A percentile compares a stretch with the other conserved stretches of the same genome.
phyloP scores from a whole-genome alignment of 2,888 invertebrate genomes.

The Drosophila quinaria region DNA sequence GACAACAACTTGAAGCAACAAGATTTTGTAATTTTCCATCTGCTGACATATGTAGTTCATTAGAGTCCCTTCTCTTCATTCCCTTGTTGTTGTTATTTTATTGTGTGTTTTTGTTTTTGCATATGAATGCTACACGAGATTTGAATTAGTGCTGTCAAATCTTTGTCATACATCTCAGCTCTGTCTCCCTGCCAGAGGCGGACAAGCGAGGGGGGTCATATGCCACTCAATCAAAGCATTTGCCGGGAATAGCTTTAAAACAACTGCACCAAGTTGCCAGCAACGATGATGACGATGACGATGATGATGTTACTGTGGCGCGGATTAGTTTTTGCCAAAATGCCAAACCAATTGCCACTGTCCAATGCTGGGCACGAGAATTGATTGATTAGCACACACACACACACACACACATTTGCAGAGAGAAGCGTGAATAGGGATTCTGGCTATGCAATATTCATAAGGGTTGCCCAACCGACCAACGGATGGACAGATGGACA shows the following conservation, averaged over 20 bases:
- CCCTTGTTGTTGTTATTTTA: slow-evolving; percentile 35
- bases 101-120: slow-evolving; percentile 40
- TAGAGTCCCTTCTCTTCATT: slow-evolving; percentile 43
- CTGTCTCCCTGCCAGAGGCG: slow-evolving; percentile 4
- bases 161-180: slow-evolving; percentile 70
- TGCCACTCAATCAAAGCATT: slow-evolving; percentile 71
- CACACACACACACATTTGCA: slow-evolving; percentile 1
- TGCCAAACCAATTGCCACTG: slow-evolving; percentile 54
- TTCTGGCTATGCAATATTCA: slow-evolving; percentile 71
- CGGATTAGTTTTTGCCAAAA: slow-evolving; percentile 52
- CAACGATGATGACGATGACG: neutral
- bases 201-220: slow-evolving; percentile 18
- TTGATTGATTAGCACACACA: slow-evolving; percentile 71
- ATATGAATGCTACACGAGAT: slow-evolving; percentile 72
- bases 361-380: slow-evolving; percentile 41
- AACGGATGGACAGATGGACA: neutral
- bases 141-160: slow-evolving; percentile 81
- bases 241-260: slow-evolving; percentile 60
- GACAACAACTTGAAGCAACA: slow-evolving; percentile 40
- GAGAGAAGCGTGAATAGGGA: slow-evolving; percentile 9
- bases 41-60: slow-evolving; percentile 80
- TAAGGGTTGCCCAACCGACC: slow-evolving; percentile 61
- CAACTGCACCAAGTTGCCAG: slow-evolving; percentile 51
- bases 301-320: slow-evolving; percentile 23
- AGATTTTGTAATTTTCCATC: slow-evolving; percentile 74